Conservation (phyloP, 2,113 vertebrate genomes). For the Cephalopholis sonnerati region DNA sequence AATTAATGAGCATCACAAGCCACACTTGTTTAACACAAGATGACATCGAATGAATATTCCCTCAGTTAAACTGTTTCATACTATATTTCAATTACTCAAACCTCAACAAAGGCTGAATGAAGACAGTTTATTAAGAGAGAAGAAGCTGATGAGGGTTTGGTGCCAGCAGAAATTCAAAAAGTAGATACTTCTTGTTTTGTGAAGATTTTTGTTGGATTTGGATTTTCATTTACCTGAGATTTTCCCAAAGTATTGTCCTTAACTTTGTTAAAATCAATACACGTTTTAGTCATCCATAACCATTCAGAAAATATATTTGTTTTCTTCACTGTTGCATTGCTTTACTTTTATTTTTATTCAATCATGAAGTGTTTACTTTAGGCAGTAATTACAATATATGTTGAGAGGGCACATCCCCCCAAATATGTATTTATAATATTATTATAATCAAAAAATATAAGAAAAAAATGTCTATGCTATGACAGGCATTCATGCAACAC, state of each 20-base stretch:
- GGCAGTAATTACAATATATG: no score
- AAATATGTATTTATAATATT: no score
- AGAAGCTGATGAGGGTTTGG: not conserved
- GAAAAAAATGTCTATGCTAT: no score
- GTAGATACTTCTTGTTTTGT: not conserved
- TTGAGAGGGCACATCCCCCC: no score
- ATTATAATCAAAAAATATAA: no score
- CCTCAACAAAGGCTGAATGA: slow-evolving; percentile 33
- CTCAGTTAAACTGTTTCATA: slow-evolving; percentile 82
- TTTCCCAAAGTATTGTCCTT: not conserved
- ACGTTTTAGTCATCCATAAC: not conserved
- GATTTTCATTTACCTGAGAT: slow-evolving; percentile 14
- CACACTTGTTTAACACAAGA: slow-evolving; percentile 89
- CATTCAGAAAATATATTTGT: no score
- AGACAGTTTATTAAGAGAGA: not conserved
- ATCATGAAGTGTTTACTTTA: no score
- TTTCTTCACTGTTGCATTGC: no score
- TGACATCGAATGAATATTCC: slow-evolving; percentile 88
- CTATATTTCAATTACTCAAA: slow-evolving; percentile 63
- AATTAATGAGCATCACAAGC: slow-evolving; percentile 95
- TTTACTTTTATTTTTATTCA: no score
- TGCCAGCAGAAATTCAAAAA: not conserved
- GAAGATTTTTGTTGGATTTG: slow-evolving; percentile 3
- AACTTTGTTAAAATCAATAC: not conserved
- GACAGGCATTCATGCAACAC: no score